phyloP scores from a whole-genome alignment of 2,797 vertebrate genomes.

The Phyllotis vaccarum region DNA sequence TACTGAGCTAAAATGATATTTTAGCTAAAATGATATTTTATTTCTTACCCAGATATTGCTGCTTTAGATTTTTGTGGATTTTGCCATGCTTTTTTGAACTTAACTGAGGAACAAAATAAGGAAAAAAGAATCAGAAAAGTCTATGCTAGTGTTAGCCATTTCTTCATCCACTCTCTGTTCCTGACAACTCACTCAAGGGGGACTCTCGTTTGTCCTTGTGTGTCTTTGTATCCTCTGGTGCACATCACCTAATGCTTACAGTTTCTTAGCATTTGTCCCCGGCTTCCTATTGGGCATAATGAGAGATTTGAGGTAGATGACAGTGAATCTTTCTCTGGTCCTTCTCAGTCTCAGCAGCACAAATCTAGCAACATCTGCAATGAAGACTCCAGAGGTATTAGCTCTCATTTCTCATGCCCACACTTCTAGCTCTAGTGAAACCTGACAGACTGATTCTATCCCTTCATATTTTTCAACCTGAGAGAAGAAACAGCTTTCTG shows the following conservation, averaged over 20 bases:
- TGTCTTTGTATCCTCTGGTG: neutral
- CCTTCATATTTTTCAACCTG: neutral
- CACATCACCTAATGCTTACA: neutral
- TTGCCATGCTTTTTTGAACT: neutral
- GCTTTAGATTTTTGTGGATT: neutral
- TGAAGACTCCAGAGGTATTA: neutral
- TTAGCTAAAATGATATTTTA: neutral
- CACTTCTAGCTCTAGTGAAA: neutral
- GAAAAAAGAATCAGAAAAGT: neutral
- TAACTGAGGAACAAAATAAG: neutral
- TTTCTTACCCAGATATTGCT: neutral
- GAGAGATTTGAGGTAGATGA: neutral
- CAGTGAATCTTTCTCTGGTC: neutral
- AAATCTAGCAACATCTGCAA: neutral
- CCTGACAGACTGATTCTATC: neutral
- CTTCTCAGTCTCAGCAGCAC: neutral
- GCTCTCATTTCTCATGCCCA: neutral
- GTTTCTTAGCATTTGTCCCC: neutral
- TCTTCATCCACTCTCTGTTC: neutral
- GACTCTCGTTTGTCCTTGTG: neutral
- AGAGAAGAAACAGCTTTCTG: neutral
- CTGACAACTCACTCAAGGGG: neutral
- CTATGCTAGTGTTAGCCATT: neutral
- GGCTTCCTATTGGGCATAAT: neutral
- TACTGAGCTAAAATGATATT: too few species aligned